phyloP scores from a whole-genome alignment of 2,113 vertebrate species.

The Paramisgurnus dabryanus region DNA sequence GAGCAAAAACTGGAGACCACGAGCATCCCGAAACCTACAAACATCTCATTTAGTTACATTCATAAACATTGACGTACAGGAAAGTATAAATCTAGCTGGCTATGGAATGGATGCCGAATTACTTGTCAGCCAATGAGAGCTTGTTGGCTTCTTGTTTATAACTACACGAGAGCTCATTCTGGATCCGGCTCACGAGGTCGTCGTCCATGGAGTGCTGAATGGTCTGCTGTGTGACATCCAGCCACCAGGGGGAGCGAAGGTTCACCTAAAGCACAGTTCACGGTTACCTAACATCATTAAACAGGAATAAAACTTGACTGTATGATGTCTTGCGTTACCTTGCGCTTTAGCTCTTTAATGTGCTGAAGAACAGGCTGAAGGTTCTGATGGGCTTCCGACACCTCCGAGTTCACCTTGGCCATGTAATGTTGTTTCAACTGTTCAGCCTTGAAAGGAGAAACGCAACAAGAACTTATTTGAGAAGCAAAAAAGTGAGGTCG shows the following conservation, averaged over 20 bases:
- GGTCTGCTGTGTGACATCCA: constrained; percentile 88
- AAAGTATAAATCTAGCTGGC: background rate
- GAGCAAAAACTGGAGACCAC: constrained; percentile 90
- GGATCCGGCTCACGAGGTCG: constrained; percentile 88
- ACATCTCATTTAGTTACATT: background rate
- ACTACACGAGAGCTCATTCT: constrained; percentile 90
- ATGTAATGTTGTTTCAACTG: constrained; percentile 95
- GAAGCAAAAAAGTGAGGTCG: background rate
- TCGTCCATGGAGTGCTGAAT: constrained; percentile 85
- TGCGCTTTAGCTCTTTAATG: constrained; percentile 88
- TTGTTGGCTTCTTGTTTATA: constrained; percentile 90
- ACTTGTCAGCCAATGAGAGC: constrained; percentile 97
- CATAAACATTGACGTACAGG: background rate
- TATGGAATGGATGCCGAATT: constrained; percentile 36
- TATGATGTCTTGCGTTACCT: constrained; percentile 74
- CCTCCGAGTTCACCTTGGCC: constrained; percentile 94
- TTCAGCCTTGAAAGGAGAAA: constrained; percentile 76
- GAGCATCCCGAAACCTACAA: constrained; percentile 87
- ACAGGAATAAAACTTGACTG: background rate
- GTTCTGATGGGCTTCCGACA: constrained; percentile 88
- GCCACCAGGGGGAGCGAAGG: constrained; percentile 90
- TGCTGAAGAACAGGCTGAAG: constrained; percentile 89
- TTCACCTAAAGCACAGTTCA: constrained; percentile 65
- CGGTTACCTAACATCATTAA: background rate
- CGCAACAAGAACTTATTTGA: background rate